Evolutionary conservation across 1,140 invertebrate species (phyloP), one percentile per base, ranked within the genome.

Genomic region (Charaxes varanes): DNA sequence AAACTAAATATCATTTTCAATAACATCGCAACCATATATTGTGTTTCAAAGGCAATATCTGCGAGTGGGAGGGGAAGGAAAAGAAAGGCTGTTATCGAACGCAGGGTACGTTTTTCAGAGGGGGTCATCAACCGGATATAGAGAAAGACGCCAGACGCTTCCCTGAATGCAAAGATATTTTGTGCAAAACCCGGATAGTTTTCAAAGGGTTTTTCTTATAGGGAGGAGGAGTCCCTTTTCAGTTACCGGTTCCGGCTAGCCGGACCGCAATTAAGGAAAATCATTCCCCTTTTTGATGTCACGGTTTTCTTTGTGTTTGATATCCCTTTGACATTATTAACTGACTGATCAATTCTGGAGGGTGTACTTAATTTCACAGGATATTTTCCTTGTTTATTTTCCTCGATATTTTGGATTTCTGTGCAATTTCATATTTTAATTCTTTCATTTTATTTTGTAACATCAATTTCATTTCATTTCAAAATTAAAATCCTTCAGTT

Each of bases 51-150:
- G 61, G 53, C 60, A 73, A 79, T 72, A 78, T 73, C 62, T 43
- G 32, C 46, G 42, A 63, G 57, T 17, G 11, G 28, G 61, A 63
- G 52, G 70, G 60, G 69, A 79, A 80, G 57, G n/a, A n/a, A n/a
- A n/a, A n/a, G n/a, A n/a, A n/a, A n/a, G n/a, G n/a, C n/a, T 82
- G 78, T 77, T 80, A 78, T 78, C 76, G 61, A 62, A 62, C 62
- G 68, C 67, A 78, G 77, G 80, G 74, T 79, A 66, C 64, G 59
- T 69, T 73, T 79, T 73, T 73, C 76, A 76, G 62, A 69, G 43
- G 56, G 49, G 55, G 37, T 63, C 55, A 61, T 55, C 56, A 59
- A 44, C 43, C 44, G 57, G 28, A 31, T 16, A 11, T 44, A 55
- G 59, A 41, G 43, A 56, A 58, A 52, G 54, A 47, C 53, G 46